Percentiles rank a stretch among this genome's conserved stretches.
These are phyloP conservation scores for Gavia stellata DNA, from an alignment of 2,113 vertebrate genomes.

Conservation along the genomic window DNA sequence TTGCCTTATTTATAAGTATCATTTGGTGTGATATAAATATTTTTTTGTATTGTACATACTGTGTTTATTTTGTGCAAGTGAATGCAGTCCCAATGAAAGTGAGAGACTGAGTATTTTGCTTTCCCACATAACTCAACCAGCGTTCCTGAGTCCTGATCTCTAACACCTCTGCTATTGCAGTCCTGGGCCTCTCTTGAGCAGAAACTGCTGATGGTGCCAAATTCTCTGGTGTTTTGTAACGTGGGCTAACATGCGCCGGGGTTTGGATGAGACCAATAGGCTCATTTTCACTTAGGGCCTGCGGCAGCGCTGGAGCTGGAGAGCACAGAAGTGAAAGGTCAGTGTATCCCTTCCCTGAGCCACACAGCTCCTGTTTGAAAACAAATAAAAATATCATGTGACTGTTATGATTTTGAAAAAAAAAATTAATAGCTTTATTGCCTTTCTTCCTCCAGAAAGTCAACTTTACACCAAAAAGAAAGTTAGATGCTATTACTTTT, in stretches of 20 bases:
- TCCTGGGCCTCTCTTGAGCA: slow-evolving; percentile 56
- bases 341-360: background rate
- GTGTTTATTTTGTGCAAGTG: slow-evolving; percentile 42
- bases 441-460: background rate
- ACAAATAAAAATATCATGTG: background rate
- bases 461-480: background rate
- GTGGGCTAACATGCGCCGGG: slow-evolving; percentile 28
- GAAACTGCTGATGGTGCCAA: slow-evolving; percentile 64
- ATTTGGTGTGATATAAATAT: slow-evolving; percentile 22
- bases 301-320: background rate
- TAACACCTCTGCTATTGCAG: slow-evolving; percentile 66
- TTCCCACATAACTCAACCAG: slow-evolving; percentile 37
- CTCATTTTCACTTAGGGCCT: slow-evolving; percentile 51
- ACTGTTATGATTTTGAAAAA: background rate
- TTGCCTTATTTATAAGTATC: slow-evolving; percentile 42
- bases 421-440: background rate
- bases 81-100: slow-evolving; percentile 12
- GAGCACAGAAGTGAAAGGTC: slow-evolving; percentile 26
- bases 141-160: slow-evolving; percentile 39
- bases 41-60: slow-evolving; percentile 1
- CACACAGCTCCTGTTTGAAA: slow-evolving; percentile 46
- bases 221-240: slow-evolving; percentile 64
- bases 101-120: background rate
- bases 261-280: slow-evolving; percentile 44
- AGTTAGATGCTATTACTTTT: background rate